A percentile compares a stretch with the other conserved stretches of the same genome.
These are phyloP conservation scores for Sinosuthora webbiana DNA, from an alignment of 2,113 vertebrate species.

Conservation along the genomic window DNA sequence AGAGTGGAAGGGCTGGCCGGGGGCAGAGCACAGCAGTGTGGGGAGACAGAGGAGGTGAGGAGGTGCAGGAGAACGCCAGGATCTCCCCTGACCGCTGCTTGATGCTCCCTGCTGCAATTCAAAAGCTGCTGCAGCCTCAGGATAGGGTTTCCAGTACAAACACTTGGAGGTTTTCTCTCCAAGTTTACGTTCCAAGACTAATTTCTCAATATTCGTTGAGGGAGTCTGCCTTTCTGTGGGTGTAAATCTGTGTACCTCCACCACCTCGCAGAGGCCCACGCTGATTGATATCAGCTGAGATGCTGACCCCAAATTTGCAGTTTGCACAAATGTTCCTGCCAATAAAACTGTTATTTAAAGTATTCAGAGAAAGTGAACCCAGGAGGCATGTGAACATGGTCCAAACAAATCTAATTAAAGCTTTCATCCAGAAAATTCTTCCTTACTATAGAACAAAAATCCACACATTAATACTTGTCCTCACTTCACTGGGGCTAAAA, in stretches of 20 bases:
- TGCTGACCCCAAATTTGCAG: slow-evolving; percentile 55
- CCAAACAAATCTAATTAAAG: slow-evolving; percentile 67
- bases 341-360: slow-evolving; percentile 49
- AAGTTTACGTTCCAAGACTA: slow-evolving; percentile 41
- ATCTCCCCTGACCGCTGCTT: not conserved
- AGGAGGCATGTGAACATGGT: slow-evolving; percentile 40
- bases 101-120: slow-evolving; percentile 27
- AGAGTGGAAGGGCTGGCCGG: not conserved
- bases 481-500: slow-evolving; percentile 34
- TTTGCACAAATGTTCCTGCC: slow-evolving; percentile 53
- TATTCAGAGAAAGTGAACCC: slow-evolving; percentile 49
- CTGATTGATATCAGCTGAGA: slow-evolving; percentile 49
- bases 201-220: slow-evolving; percentile 34
- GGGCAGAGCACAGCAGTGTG: not conserved
- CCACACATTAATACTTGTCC: slow-evolving; percentile 31
- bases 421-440: slow-evolving; percentile 67
- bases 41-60: not conserved
- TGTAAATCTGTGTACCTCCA: slow-evolving; percentile 43
- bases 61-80: not conserved
- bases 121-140: slow-evolving; percentile 1
- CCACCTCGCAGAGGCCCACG: not conserved
- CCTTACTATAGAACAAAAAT: slow-evolving; percentile 39
- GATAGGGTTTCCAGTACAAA: slow-evolving; percentile 44
- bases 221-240: slow-evolving; percentile 49
- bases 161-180: slow-evolving; percentile 34